Conservation (phyloP, 2,797 vertebrate species). For the Periparus ater region DNA sequence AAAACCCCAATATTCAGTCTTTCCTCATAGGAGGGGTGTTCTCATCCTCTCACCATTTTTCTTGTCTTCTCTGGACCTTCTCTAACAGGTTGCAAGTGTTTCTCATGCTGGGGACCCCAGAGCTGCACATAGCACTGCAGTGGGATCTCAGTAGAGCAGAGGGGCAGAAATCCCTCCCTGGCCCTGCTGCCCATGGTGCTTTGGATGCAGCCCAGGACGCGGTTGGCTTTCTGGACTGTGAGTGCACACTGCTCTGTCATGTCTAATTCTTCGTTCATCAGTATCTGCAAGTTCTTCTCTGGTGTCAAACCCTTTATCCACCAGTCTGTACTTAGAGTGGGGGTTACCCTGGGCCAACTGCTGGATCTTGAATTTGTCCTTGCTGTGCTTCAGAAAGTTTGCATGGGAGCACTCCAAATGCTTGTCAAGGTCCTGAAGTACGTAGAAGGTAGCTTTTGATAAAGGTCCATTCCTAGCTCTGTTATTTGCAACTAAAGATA, state of each 20-base stretch:
- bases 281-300: background rate
- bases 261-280: background rate
- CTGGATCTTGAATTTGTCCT: background rate
- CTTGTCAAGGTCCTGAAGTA: background rate
- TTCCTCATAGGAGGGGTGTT: background rate
- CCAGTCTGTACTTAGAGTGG: background rate
- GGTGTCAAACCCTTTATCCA: background rate
- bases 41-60: background rate
- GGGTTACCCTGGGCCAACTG: background rate
- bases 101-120: background rate
- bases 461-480: background rate
- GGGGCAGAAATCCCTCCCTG: background rate
- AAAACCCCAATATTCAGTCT: background rate
- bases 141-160: background rate
- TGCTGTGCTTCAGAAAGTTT: background rate
- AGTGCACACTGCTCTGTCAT: background rate
- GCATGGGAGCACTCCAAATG: background rate
- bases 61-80: background rate
- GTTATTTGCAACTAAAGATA: background rate
- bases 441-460: background rate
- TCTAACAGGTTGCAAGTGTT: background rate
- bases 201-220: background rate
- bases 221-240: background rate
- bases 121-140: background rate
- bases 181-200: rapidly evolving